Percentiles rank a stretch among this genome's conserved stretches.
phyloP scores from a whole-genome alignment of 2,113 vertebrate genomes.

The Porphyrio hochstetteri region DNA sequence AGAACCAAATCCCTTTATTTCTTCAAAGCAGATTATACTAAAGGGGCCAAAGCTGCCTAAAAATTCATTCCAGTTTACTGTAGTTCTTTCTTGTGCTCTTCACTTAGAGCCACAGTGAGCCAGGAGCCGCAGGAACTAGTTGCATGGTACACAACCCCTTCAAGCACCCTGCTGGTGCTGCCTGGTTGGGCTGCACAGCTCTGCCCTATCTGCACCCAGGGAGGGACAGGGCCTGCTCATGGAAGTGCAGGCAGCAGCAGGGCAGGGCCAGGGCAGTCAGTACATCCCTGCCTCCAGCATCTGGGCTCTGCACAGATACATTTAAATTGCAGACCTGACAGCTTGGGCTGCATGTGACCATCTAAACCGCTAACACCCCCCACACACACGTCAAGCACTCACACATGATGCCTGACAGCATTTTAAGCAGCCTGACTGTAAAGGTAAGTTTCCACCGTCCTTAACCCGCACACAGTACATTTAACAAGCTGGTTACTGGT shows the following conservation, averaged over 20 bases:
- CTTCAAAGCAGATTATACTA: too few relatives aligned
- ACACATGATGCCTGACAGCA: background rate
- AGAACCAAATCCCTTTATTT: background rate
- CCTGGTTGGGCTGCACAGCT: background rate
- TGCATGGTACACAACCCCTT: background rate
- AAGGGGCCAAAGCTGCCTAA: rapidly evolving
- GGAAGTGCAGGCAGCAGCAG: background rate
- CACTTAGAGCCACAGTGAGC: background rate
- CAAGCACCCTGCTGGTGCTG: rapidly evolving
- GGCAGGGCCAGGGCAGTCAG: background rate
- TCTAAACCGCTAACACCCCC: background rate
- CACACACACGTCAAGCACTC: rapidly evolving
- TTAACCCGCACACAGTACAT: background rate
- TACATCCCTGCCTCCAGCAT: rapidly evolving
- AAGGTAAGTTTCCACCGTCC: background rate
- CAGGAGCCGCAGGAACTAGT: background rate
- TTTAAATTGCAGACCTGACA: background rate
- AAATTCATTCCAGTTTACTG: background rate
- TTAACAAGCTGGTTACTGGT: background rate
- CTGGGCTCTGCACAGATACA: background rate
- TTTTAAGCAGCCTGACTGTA: background rate
- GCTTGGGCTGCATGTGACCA: background rate
- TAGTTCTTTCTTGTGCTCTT: background rate
- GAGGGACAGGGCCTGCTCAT: background rate
- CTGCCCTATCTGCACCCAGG: rapidly evolving